Base-by-base conservation (phyloP, 2,888 invertebrate species). In the Nemurella pictetii region DNA sequence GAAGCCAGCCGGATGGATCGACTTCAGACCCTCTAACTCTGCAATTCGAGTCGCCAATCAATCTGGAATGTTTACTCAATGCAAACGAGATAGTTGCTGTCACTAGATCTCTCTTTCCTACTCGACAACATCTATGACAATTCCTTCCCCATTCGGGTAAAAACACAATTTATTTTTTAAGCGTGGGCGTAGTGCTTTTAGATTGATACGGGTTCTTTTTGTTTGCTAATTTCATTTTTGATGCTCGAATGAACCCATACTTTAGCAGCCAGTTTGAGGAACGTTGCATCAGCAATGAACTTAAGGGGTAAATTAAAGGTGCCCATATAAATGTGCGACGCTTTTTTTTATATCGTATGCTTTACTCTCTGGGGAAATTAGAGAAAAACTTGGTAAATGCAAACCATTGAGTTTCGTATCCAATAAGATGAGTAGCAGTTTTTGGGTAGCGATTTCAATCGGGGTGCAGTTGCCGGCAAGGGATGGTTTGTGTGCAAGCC, bases 341-440 rank as follows among this genome's bases (percentile, higher is more conserved):
- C 15, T 75, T 75, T 75, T 15, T 36, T 75, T 75, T 75, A 28
- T 75, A 27, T 75, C 75, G 27, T 27, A 1, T 26, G 75, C 26
- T 75, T 75, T 12, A n/a, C 2, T 75, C 75, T 75, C 75, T 26
- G 2, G 75, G 75, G 75, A 75, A 75, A 75, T 75, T 75, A 75
- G 27, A 27, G 55, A 2, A 75, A 12, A 75, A 75, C 20, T 75
- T 75, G 5, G 75, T 75, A 25, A 75, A 75, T 75, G 26, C 75
- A 2, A 2, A 2, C 15, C 75, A 75, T 75, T n/a, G 75, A 75
- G 75, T n/a, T 75, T 4, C 75, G 20, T 0, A n/a, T 9, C 2
- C 75, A 75, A 75, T 26, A 25, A 3, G 0, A 5, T 26, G 55
- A 20, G 15, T 12, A 3, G 32, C 32, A 20, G 55, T 55, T 12